Conservation (phyloP, 2,797 vertebrate genomes). For the Brotula barbata region DNA sequence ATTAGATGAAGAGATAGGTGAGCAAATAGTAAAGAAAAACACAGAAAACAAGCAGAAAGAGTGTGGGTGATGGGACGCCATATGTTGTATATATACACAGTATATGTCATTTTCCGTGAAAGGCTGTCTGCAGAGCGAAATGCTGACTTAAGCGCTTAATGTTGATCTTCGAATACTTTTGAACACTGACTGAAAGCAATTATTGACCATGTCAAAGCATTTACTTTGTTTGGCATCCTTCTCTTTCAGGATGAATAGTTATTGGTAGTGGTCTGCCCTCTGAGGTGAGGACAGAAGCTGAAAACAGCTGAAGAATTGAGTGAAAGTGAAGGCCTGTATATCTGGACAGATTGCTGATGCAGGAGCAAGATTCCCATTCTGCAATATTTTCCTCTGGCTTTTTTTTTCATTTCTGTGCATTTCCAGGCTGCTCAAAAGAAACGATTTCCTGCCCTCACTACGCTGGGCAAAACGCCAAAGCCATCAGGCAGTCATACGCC, state of each 20-base stretch:
- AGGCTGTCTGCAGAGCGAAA: constrained; percentile 15
- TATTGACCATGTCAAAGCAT: constrained; percentile 23
- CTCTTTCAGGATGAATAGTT: constrained; percentile 12
- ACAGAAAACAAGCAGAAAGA: constrained; percentile 6
- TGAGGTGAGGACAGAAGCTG: constrained; percentile 17
- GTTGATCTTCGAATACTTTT: constrained; percentile 37
- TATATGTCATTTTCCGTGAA: too few species aligned
- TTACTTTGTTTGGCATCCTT: not conserved
- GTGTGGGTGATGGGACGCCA: not conserved
- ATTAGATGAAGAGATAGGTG: constrained; percentile 28
- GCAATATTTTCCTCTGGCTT: not conserved
- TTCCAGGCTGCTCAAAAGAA: constrained; percentile 45
- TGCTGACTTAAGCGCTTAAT: not conserved
- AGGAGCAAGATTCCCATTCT: constrained; percentile 12
- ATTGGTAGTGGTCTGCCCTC: constrained; percentile 7
- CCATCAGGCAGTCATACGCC: constrained; percentile 76
- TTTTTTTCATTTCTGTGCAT: not conserved
- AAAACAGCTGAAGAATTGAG: constrained; percentile 18
- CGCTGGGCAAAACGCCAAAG: constrained; percentile 59
- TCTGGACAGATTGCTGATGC: constrained; percentile 17
- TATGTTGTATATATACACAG: constrained; percentile 19
- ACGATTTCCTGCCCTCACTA: constrained; percentile 61
- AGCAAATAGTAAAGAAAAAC: constrained; percentile 6
- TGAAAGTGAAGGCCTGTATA: not conserved
- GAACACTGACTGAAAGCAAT: constrained; percentile 31